Evolutionary conservation across 2,113 vertebrate genomes (phyloP).

Genomic region (Sceloporus undulatus): DNA sequence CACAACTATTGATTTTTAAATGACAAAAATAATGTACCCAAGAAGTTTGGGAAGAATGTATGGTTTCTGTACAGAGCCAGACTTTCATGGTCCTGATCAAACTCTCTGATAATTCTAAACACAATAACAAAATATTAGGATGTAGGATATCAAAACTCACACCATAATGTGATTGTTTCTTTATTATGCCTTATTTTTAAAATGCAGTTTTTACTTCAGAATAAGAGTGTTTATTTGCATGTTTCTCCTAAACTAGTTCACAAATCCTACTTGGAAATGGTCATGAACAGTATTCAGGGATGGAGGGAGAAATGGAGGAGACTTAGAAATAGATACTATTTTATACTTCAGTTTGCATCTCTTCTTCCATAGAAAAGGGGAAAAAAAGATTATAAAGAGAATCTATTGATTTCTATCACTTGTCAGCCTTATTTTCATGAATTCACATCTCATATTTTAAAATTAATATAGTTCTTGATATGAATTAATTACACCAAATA

Average conservation of each 20-base stretch:
- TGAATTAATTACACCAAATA: constrained; percentile 41
- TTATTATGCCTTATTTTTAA: not conserved
- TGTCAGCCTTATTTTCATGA: constrained; percentile 20
- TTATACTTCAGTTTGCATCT: not conserved
- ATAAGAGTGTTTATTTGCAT: not conserved
- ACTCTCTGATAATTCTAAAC: not conserved
- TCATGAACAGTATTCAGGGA: not conserved
- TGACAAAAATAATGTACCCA: not conserved
- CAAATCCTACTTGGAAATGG: constrained; percentile 35
- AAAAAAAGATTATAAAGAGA: constrained; percentile 38
- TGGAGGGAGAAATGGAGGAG: not conserved
- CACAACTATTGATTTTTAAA: not conserved
- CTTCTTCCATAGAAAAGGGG: not conserved
- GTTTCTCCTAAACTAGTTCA: not conserved
- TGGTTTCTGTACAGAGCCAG: not conserved
- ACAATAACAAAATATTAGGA: not conserved
- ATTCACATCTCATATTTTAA: constrained; percentile 39
- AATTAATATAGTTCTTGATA: constrained; percentile 53
- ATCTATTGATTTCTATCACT: constrained; percentile 39
- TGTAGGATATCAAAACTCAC: not conserved
- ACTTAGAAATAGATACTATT: constrained; percentile 20
- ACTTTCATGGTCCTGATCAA: not conserved
- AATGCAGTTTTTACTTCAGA: not conserved
- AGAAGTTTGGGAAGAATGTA: not conserved
- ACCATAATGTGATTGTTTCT: not conserved